These are phyloP conservation scores for Chrysolina americana DNA, from an alignment of 2,888 invertebrate genomes.

Conservation along the genomic window DNA sequence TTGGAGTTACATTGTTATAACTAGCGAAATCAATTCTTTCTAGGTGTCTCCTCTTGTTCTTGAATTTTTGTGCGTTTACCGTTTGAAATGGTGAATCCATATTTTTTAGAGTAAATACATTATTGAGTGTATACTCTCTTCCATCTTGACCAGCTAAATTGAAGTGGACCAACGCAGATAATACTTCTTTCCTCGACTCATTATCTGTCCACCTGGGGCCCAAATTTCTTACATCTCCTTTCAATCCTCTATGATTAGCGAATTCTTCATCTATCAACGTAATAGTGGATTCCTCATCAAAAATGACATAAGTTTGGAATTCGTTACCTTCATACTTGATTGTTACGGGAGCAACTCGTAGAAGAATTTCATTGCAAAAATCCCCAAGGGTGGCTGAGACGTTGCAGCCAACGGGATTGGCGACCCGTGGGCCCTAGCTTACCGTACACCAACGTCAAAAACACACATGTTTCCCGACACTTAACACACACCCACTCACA, in stretches of 20 bases:
- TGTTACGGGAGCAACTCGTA: not conserved
- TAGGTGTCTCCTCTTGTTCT: too few relatives aligned
- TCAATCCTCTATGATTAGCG: not conserved
- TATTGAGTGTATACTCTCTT: not conserved
- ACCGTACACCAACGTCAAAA: too few relatives aligned
- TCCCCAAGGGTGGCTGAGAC: too few relatives aligned
- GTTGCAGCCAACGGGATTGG: too few relatives aligned
- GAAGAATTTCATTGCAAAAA: not conserved
- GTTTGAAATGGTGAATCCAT: not conserved
- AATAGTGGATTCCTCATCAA: conserved; percentile 12
- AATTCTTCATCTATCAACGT: conserved; percentile 6
- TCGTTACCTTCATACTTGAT: not conserved
- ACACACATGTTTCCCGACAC: too few relatives aligned
- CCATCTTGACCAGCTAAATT: not conserved
- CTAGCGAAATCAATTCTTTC: too few relatives aligned
- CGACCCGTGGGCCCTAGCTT: too few relatives aligned
- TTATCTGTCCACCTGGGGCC: not conserved
- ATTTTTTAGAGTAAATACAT: not conserved
- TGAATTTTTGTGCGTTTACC: not conserved
- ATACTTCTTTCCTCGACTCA: not conserved
- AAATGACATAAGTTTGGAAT: not conserved
- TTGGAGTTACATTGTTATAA: too few relatives aligned
- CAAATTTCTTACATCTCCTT: not conserved
- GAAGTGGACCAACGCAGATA: not conserved
- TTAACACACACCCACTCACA: too few relatives aligned